Evolutionary conservation across 2,888 invertebrate genomes (phyloP).

Genomic region (Lochmaea capreae): DNA sequence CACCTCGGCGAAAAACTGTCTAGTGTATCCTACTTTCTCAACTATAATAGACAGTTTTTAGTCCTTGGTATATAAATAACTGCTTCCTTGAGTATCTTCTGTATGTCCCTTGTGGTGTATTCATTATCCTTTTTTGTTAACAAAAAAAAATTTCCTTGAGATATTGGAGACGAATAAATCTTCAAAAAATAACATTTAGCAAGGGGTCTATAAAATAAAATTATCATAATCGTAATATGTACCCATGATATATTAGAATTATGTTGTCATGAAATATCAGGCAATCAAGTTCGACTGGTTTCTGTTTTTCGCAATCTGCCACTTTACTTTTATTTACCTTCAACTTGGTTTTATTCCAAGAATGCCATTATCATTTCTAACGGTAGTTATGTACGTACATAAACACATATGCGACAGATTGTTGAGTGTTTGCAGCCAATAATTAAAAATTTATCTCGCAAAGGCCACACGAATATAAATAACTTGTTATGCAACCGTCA

Average conservation of each 20-base stretch:
- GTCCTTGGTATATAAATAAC: no score
- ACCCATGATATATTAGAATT: background rate
- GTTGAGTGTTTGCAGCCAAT: conserved; percentile 40
- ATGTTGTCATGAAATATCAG: background rate
- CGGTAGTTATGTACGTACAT: conserved; percentile 40
- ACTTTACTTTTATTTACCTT: conserved; percentile 42
- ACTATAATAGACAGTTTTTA: no score
- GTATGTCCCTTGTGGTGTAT: no score
- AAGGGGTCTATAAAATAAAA: background rate
- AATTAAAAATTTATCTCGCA: conserved; percentile 45
- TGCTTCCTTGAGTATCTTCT: no score
- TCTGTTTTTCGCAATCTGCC: conserved; percentile 1
- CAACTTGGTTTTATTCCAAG: conserved; percentile 41
- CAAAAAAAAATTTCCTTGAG: no score
- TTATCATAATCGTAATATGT: background rate
- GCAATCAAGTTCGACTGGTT: conserved; percentile 20
- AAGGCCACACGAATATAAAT: conserved; percentile 42
- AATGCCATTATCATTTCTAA: conserved; percentile 44
- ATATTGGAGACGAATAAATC: no score
- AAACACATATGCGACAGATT: conserved; percentile 41
- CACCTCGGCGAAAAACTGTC: no score
- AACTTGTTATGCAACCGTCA: conserved; percentile 44
- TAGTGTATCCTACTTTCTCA: no score
- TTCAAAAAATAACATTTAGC: no score
- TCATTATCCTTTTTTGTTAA: no score